Evolutionary conservation across 1,140 invertebrate genomes (phyloP).

Genomic region (Listronotus bonariensis): DNA sequence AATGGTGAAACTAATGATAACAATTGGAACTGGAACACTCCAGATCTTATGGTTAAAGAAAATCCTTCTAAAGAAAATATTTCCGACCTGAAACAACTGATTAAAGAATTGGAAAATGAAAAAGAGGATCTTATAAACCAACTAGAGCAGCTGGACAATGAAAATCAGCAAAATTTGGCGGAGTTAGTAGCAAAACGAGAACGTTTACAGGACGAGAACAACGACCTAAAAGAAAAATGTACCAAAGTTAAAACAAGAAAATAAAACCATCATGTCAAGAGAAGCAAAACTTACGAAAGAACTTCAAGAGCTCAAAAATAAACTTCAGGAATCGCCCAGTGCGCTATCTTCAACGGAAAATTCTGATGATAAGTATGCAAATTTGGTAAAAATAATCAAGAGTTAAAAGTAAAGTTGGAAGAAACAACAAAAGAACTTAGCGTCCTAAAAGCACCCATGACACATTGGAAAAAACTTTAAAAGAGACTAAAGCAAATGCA

Average conservation of each 20-base stretch:
- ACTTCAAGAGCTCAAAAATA: conserved; percentile 38
- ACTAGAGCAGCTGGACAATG: conserved; percentile 51
- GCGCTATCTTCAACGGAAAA: neutral
- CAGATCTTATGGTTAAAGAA: conserved; percentile 6
- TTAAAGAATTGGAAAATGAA: conserved; percentile 48
- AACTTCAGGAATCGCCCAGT: conserved; percentile 4
- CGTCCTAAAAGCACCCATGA: conserved; percentile 33
- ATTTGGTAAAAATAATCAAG: conserved; percentile 20
- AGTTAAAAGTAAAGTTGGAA: conserved; percentile 31
- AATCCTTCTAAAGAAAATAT: conserved; percentile 1
- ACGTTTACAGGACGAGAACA: conserved; percentile 61
- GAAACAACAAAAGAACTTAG: conserved; percentile 32
- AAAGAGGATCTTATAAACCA: conserved; percentile 46
- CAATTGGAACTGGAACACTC: conserved; percentile 29
- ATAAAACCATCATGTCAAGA: conserved; percentile 23
- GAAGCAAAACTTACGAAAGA: conserved; percentile 43
- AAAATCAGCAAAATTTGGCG: conserved; percentile 50
- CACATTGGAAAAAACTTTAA: conserved; percentile 33
- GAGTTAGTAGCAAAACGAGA: conserved; percentile 53
- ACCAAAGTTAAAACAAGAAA: conserved; percentile 55
- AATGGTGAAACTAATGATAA: conserved; percentile 20
- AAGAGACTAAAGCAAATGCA: conserved; percentile 32
- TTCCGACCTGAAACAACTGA: conserved; percentile 28
- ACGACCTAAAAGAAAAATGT: conserved; percentile 60
- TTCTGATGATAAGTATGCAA: neutral